phyloP scores from a whole-genome alignment of 2,888 invertebrate species.

The Neoascia interrupta region DNA sequence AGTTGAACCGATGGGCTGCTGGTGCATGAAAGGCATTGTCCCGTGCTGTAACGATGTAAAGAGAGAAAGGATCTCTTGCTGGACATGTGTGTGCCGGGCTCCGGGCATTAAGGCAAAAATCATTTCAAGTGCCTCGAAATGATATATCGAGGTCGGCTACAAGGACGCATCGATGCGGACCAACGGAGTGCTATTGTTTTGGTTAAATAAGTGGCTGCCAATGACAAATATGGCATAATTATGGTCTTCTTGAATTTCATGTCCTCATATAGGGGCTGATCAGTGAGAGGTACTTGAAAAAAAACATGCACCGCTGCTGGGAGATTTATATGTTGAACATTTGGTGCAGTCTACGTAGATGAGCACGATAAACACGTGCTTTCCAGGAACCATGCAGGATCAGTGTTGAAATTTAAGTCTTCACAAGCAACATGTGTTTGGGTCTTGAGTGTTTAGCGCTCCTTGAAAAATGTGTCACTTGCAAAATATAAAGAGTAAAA shows the following conservation, averaged over 20 bases:
- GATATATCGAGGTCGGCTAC: slow-evolving; percentile 50
- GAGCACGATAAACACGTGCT: slow-evolving; percentile 42
- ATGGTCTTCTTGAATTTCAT: slow-evolving; percentile 43
- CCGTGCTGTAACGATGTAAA: no score
- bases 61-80: slow-evolving; percentile 9
- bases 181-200: slow-evolving; percentile 66
- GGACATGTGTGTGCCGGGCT: slow-evolving; percentile 38
- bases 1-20: slow-evolving; percentile 27
- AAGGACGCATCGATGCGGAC: slow-evolving; percentile 39
- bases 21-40: slow-evolving; percentile 45
- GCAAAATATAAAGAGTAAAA: no score
- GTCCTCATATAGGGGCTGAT: background rate
- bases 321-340: slow-evolving; percentile 20
- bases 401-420: background rate
- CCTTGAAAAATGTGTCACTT: no score
- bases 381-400: no score
- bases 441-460: no score
- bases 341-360: background rate
- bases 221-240: slow-evolving; percentile 44
- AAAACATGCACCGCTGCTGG: slow-evolving; percentile 6
- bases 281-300: background rate
- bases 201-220: slow-evolving; percentile 32
- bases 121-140: slow-evolving; percentile 42
- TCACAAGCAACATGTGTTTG: background rate
- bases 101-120: slow-evolving; percentile 15